Conservation (phyloP, 2,797 vertebrate species). For the Poeciliopsis turneri region DNA sequence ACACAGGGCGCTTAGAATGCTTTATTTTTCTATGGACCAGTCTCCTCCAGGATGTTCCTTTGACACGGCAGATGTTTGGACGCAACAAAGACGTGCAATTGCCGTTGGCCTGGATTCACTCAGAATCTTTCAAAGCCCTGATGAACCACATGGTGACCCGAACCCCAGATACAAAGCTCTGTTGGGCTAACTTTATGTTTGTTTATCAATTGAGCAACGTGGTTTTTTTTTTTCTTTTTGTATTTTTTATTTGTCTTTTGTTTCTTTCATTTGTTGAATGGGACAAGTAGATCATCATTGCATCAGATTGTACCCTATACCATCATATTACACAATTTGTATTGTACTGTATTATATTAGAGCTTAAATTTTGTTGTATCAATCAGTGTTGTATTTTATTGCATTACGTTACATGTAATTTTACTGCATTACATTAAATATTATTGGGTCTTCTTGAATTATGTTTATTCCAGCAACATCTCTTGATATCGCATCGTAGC, state of each 20-base stretch:
- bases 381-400: neutral
- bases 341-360: neutral
- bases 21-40: slow-evolving; percentile 46
- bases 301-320: neutral
- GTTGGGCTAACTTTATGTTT: slow-evolving; percentile 22
- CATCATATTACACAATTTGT: neutral
- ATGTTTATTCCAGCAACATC: neutral
- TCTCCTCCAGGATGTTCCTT: slow-evolving; percentile 67
- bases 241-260: neutral
- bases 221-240: neutral
- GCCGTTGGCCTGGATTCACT: slow-evolving; percentile 60
- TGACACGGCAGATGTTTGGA: slow-evolving; percentile 70
- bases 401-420: neutral
- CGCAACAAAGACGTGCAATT: slow-evolving; percentile 55
- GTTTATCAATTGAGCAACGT: neutral
- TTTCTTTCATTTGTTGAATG: no score
- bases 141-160: slow-evolving; percentile 52
- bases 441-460: neutral
- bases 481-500: neutral
- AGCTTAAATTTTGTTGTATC: neutral
- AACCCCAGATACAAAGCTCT: slow-evolving; percentile 40
- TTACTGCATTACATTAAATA: neutral
- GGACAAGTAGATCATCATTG: neutral
- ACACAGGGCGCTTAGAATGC: slow-evolving; percentile 47
- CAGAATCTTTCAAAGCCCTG: slow-evolving; percentile 64